phyloP scores from a whole-genome alignment of 2,113 vertebrate species.

The Vimba vimba region DNA sequence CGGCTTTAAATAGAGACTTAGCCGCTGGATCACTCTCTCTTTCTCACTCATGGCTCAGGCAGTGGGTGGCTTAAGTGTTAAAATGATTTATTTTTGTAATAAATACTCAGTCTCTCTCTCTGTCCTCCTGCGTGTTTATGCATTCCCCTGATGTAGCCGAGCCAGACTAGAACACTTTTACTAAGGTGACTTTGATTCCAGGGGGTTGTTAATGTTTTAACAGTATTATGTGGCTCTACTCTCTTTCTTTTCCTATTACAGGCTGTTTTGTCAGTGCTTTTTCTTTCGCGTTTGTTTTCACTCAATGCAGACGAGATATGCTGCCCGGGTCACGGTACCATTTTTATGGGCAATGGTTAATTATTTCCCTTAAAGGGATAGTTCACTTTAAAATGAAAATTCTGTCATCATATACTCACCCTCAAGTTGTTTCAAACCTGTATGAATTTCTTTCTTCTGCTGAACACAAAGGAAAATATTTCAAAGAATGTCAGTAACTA shows the following conservation, averaged over 20 bases:
- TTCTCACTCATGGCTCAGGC: slow-evolving; percentile 46
- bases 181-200: slow-evolving; percentile 71
- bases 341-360: background rate
- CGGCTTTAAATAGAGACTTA: slow-evolving; percentile 59
- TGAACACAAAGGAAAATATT: too few relatives aligned
- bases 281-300: slow-evolving; percentile 8
- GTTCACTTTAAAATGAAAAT: too few relatives aligned
- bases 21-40: slow-evolving; percentile 40
- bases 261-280: background rate
- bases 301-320: background rate
- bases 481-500: too few relatives aligned
- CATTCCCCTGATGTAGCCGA: slow-evolving; percentile 49
- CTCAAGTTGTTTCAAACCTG: too few relatives aligned
- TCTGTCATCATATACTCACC: too few relatives aligned
- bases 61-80: slow-evolving; percentile 58
- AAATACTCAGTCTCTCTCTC: slow-evolving; percentile 50
- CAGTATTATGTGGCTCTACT: slow-evolving; percentile 41
- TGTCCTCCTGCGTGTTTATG: slow-evolving; percentile 39
- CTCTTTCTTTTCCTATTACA: slow-evolving; percentile 43
- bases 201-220: slow-evolving; percentile 63
- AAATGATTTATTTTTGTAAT: slow-evolving; percentile 64
- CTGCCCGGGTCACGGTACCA: background rate
- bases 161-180: slow-evolving; percentile 53
- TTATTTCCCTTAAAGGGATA: background rate
- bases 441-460: too few relatives aligned